A percentile compares a stretch with the other conserved stretches of the same genome.
Conservation (phyloP, 2,113 vertebrate genomes). For the Catharus minimus region DNA sequence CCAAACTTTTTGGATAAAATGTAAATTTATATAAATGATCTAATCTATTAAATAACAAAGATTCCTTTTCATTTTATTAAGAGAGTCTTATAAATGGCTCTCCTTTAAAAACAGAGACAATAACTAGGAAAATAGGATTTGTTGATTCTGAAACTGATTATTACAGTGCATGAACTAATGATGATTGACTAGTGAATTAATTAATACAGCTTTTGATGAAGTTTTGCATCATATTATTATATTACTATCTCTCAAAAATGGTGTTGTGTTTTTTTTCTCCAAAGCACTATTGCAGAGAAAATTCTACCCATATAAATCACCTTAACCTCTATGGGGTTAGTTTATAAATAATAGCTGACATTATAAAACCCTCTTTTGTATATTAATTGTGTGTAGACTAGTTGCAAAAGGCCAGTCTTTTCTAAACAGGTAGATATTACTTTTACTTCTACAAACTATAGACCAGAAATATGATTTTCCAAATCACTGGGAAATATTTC, state of each 20-base stretch:
- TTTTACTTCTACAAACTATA: not conserved
- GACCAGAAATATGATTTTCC: not conserved
- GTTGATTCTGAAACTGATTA: slow-evolving; percentile 16
- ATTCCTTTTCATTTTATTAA: slow-evolving; percentile 8
- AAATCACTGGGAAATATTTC: not conserved
- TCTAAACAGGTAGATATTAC: not conserved
- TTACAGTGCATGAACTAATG: not conserved
- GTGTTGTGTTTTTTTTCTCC: not conserved
- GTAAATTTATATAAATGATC: not conserved
- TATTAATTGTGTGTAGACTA: not conserved
- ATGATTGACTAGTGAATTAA: slow-evolving; percentile 19
- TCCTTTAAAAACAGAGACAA: slow-evolving; percentile 14
- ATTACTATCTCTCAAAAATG: not conserved
- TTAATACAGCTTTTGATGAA: slow-evolving; percentile 8
- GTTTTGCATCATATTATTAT: not conserved
- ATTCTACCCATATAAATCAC: not conserved
- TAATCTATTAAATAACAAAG: not conserved
- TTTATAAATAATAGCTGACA: not conserved
- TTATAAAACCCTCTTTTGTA: not conserved
- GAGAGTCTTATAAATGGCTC: not conserved
- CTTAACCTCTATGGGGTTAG: not conserved
- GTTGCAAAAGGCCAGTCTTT: not conserved
- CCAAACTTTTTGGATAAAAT: not conserved
- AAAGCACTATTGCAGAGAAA: not conserved
- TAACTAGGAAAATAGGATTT: not conserved